A percentile compares a stretch with the other conserved stretches of the same genome.
Evolutionary conservation across 1,140 invertebrate genomes (phyloP).

Genomic region (Anastatus disparis): DNA sequence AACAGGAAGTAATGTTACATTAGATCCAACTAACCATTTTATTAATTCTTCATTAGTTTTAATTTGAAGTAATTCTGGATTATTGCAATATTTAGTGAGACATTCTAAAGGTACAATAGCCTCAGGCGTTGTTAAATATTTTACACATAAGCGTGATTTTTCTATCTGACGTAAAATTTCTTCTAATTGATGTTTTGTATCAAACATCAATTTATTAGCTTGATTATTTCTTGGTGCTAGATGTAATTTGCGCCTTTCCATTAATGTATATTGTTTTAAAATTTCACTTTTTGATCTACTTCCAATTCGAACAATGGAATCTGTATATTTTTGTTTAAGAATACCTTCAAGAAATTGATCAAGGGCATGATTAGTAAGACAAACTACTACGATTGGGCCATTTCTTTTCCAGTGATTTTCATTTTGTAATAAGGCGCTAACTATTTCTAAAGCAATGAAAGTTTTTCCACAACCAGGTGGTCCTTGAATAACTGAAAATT

Average conservation of each 20-base stretch:
- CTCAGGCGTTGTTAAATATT: not conserved
- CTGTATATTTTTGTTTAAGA: slow-evolving; percentile 63
- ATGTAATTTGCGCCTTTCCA: slow-evolving; percentile 76
- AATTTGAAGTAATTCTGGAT: too few species aligned
- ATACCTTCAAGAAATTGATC: too few species aligned
- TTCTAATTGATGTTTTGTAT: not conserved
- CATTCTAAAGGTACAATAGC: too few species aligned
- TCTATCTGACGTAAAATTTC: not conserved
- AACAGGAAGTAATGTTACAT: too few species aligned
- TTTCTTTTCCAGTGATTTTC: slow-evolving; percentile 44
- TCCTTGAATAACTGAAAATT: too few species aligned
- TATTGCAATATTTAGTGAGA: too few species aligned
- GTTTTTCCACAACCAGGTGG: too few species aligned
- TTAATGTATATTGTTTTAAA: too few species aligned
- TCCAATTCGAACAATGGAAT: too few species aligned
- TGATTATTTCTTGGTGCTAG: not conserved
- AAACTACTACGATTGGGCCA: slow-evolving; percentile 79
- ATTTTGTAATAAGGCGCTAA: slow-evolving; percentile 71
- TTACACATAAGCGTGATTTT: not conserved
- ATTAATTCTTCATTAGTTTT: not conserved
- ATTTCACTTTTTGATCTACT: too few species aligned
- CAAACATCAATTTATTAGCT: not conserved
- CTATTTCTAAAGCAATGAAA: slow-evolving; percentile 70
- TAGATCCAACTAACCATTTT: not conserved
- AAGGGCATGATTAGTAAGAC: too few species aligned